Evolutionary conservation across 2,888 invertebrate genomes (phyloP).

Genomic region (Patella caerulea): DNA sequence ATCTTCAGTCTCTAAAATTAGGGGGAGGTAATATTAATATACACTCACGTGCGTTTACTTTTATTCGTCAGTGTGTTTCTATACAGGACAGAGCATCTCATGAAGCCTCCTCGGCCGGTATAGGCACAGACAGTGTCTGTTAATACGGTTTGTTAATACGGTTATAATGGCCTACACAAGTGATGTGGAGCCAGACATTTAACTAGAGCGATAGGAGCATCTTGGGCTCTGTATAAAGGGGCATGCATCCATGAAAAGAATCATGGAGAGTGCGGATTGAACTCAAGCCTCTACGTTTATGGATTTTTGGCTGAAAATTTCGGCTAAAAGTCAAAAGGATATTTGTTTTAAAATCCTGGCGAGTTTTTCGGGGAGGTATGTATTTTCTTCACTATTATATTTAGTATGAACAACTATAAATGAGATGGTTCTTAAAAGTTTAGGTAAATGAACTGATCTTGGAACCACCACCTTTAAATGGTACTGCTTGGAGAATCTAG

Average conservation of each 20-base stretch:
- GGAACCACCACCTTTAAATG: too few species aligned
- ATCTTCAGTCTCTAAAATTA: background rate
- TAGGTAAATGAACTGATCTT: too few species aligned
- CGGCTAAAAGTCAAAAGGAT: background rate
- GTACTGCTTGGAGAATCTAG: too few species aligned
- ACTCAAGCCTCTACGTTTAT: background rate
- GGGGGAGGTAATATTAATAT: background rate
- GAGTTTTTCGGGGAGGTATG: too few species aligned
- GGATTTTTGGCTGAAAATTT: background rate
- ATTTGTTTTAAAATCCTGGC: too few species aligned
- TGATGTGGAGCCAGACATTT: constrained; percentile 6
- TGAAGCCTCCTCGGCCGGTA: background rate
- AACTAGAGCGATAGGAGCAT: constrained; percentile 24
- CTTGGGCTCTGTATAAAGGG: too few species aligned
- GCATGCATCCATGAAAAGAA: background rate
- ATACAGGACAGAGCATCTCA: background rate
- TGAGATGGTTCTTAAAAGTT: too few species aligned
- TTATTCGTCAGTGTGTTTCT: background rate
- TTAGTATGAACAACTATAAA: too few species aligned
- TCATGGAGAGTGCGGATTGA: background rate
- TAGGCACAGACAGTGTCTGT: background rate
- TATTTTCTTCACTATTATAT: too few species aligned
- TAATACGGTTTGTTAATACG: constrained; percentile 6
- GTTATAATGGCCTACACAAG: constrained; percentile 6
- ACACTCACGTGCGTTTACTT: background rate